Evolutionary conservation across 2,113 vertebrate species (phyloP).

Genomic region (Thamnophis sirtalis): DNA sequence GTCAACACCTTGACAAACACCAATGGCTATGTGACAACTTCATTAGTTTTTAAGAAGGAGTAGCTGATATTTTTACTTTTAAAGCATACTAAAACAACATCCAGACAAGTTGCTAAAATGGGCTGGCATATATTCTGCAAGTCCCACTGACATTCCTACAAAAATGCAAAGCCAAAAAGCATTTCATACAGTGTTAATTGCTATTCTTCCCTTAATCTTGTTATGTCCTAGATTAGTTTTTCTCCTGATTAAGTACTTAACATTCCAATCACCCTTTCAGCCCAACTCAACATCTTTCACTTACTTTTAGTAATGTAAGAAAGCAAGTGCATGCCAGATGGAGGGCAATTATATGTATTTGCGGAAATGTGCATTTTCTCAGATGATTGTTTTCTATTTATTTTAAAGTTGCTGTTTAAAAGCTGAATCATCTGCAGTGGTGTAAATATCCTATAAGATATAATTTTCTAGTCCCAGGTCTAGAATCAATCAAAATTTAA

Average conservation of each 20-base stretch:
- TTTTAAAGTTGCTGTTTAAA: not conserved
- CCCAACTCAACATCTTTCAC: not conserved
- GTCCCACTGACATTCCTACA: not conserved
- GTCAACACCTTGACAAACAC: not conserved
- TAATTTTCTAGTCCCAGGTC: not conserved
- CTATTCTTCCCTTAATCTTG: not conserved
- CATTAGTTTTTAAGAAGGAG: not conserved
- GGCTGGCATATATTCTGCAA: not conserved
- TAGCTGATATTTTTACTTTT: not conserved
- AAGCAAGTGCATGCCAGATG: not conserved
- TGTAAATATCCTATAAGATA: not conserved
- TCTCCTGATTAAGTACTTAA: not conserved
- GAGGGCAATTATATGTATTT: not conserved
- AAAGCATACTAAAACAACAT: not conserved
- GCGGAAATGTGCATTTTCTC: not conserved
- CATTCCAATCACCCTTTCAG: not conserved
- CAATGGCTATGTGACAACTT: not conserved
- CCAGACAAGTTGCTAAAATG: not conserved
- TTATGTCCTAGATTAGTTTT: not conserved
- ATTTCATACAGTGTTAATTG: not conserved
- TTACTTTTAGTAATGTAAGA: not conserved
- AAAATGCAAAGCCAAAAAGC: not conserved
- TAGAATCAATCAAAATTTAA: not conserved
- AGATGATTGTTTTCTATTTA: not conserved
- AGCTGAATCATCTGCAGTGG: not conserved